Base-by-base conservation (phyloP, 2,797 vertebrate genomes). In the Protosalanx chinensis region DNA sequence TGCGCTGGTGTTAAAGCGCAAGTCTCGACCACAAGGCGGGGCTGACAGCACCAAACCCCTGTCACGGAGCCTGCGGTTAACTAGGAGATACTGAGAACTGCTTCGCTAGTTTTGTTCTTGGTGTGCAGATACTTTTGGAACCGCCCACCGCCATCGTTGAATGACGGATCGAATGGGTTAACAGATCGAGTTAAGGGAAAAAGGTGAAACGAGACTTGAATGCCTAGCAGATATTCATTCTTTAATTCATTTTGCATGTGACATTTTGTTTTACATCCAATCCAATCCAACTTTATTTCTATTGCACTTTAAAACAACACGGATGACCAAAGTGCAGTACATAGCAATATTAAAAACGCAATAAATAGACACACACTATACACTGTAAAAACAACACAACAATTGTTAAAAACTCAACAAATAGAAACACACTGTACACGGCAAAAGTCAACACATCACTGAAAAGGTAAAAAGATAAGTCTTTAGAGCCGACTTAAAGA, bases 81-180 rank as follows among this genome's bases (percentile, higher is more conserved):
- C 67, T 18, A 20, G 13, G 29, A 77, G 33, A 16, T 20, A 56
- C 67, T 1, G 27, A 67, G 57, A 70, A 37, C 20, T 1, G 61
- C 71, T 62, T 88, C 83, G 82, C 68, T 7, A n/a, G 82, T 89
- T 91, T 90, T 80, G 83, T 83, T 87, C 79, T 88, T 75, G 88
- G 77, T 78, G 68, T 18, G 46, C 72, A 5, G 61, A 70, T 69
- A 71, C 27, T 18, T 16, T 30, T 53, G 7, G 58, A 30, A 33
- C 12, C 15, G 27, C 58, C 57, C 60, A 73, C 60, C 29, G 49
- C 5, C 35, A 33, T 79, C 30, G 0, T 73, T 79, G 85, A 87
- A 85, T 79, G 73, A 81, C 79, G 81, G 70, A 32, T 49, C 57
- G 30, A 6, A 29, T 67, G 12, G 41, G 41, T 46, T 46, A 7